Conservation (phyloP, 2,888 invertebrate genomes). For the Ectemnius lituratus region DNA sequence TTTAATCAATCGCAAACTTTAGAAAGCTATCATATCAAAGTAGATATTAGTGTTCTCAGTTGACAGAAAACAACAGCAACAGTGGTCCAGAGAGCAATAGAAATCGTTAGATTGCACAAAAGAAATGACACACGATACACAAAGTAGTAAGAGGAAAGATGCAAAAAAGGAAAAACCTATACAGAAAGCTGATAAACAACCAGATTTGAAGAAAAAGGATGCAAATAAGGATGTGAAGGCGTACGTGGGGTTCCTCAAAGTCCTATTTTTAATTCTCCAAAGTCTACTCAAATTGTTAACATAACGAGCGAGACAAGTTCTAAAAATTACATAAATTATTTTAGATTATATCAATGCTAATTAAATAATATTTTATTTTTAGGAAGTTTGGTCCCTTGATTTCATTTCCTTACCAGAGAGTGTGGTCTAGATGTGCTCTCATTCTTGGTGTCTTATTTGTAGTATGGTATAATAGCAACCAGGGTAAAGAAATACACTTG, state of each 20-base stretch:
- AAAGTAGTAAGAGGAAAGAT: conserved; percentile 46
- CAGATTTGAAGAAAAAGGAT: conserved; percentile 23
- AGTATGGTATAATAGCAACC: conserved; percentile 83
- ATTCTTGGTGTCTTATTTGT: conserved; percentile 75
- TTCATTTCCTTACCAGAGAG: conserved; percentile 77
- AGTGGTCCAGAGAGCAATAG: too few species aligned
- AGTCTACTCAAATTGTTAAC: not conserved
- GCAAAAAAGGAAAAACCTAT: conserved; percentile 42
- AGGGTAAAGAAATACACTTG: conserved; percentile 81
- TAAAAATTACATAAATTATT: not conserved
- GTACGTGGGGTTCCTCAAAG: conserved; percentile 29
- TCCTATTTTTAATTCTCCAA: not conserved
- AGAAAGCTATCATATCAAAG: too few species aligned
- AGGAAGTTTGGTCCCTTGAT: conserved; percentile 78
- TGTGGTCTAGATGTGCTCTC: conserved; percentile 78
- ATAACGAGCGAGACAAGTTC: not conserved
- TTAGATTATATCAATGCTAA: not conserved
- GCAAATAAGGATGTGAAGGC: conserved; percentile 23
- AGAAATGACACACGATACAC: conserved; percentile 65
- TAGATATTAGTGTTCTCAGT: too few species aligned
- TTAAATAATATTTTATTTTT: conserved; percentile 35
- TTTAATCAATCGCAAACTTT: too few species aligned
- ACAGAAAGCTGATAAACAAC: conserved; percentile 38
- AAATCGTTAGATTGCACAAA: too few species aligned
- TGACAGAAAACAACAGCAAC: too few species aligned